Base-by-base conservation (phyloP, 2,113 vertebrate species). In the Cynoglossus semilaevis region DNA sequence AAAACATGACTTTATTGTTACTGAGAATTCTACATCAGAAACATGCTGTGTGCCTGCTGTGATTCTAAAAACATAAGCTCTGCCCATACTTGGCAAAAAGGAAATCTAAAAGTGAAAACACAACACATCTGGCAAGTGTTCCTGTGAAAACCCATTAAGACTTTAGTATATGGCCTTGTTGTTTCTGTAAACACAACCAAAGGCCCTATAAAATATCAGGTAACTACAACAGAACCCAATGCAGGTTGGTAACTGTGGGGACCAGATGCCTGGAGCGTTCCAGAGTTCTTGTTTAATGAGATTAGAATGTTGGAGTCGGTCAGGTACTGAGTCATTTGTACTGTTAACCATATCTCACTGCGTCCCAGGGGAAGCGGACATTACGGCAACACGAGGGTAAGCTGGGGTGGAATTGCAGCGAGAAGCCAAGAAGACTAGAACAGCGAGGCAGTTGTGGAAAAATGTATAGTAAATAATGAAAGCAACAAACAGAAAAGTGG, bases 181-280 rank as follows among this genome's bases (percentile, higher is more conserved):
- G 83, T 88, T 90, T 88, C 84, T 82, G 76, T 85, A 85, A 89
- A 91, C 83, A 88, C 80, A 77, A 87, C 80, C 38, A 40, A 70
- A 76, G 61, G 80, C 53, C 82, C 70, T 36, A 60, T 88, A 87
- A 89, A 89, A 85, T 74, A 81, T 80, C 84, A 89, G 87, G 88
- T 88, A 85, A 88, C 89, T 86, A 89, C 81, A 91, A 88, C 87
- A 90, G 70, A 88, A 75, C 85, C 42, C 44, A 77, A 74, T 56
- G 74, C 77, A 72, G 77, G 61, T 81, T 42, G 17, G 75, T 81
- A 80, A 76, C 82, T 63, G 76, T 75, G 82, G 79, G 80, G 75
- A 85, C 74, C 73, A 71, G 72, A 83, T 54, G 79, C 80, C 78
- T 47, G 70, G 38, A 70, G 77, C 67, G 37, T 80, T 80, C 54